Base-by-base conservation (phyloP, 2,113 vertebrate species). In the Plestiodon gilberti region DNA sequence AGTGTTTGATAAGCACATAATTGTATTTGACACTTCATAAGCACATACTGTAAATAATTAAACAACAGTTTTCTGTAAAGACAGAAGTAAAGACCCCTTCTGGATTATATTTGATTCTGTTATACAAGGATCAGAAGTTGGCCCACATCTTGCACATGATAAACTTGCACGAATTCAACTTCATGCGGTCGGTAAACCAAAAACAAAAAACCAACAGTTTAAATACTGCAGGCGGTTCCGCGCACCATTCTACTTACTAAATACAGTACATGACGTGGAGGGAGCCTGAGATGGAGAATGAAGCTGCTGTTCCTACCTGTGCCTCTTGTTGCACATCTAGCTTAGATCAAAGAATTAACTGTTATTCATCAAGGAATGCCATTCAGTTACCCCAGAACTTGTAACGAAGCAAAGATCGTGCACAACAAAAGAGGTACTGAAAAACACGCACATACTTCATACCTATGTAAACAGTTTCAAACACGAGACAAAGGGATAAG, bases 101-200 rank as follows among this genome's bases (percentile, higher is more conserved):
- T 62, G n/a, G 70, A 78, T 90, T 92, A 88, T 84, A 78, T 48
- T 84, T 85, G 75, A 80, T 90, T 89, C 85, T 93, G 89, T 92
- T 79, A 91, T 85, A 38, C 30, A 91, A 78, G 13, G 85, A 73
- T 8, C 4, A 48, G 4, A 48, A 48, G 43, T 48, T 8, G 43
- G 43, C 43, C 43, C 8, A 8, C 43, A 5, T 48, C 43, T 48
- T 48, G 43, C 43, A 8, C 43, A 8, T 8, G 8, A 48, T 48
- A 48, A 48, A 48, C 43, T 40, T 78, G 11, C 57, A 69, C 23
- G 57, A 76, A 43, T 67, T 88, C 70, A 4, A 79, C 14, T 48
- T n/a, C n/a, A 64, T 81, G 43, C 4, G 43, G 43, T 48, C 8
- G 43, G 43, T 8, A 48, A 48, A 48, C 43, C 43, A 48, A 48